phyloP scores from a whole-genome alignment of 2,797 vertebrate species.

The Apogon talboti region DNA sequence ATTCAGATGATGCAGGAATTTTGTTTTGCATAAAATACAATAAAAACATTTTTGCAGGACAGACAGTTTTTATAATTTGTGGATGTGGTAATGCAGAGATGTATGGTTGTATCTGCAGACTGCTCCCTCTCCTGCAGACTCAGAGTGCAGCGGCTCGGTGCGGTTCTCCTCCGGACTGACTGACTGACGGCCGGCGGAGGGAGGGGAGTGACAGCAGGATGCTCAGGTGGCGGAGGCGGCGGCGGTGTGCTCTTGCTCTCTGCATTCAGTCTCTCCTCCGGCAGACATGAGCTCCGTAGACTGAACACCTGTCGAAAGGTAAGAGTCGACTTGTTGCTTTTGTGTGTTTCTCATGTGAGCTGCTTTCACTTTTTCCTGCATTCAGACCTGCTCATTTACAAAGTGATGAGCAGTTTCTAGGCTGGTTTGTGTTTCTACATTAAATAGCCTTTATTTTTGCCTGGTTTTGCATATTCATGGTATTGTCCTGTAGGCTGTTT shows the following conservation, averaged over 20 bases:
- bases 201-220: constrained; percentile 54
- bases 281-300: constrained; percentile 29
- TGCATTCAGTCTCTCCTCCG: constrained; percentile 44
- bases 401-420: constrained; percentile 2
- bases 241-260: constrained; percentile 28
- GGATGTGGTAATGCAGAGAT: too few species aligned
- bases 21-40: too few species aligned
- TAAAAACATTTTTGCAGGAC: too few species aligned
- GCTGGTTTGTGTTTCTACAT: background rate
- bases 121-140: background rate
- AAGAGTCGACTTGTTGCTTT: constrained; percentile 9
- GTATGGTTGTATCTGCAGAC: too few species aligned
- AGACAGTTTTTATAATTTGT: too few species aligned
- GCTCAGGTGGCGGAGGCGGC: constrained; percentile 55
- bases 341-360: background rate
- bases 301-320: constrained; percentile 53
- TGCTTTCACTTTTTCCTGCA: constrained; percentile 17
- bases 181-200: background rate
- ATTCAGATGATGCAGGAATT: too few species aligned
- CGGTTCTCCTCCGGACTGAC: constrained; percentile 6
- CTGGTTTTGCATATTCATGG: background rate
- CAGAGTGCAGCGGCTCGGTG: background rate
- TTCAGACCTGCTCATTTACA: constrained; percentile 8
- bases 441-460: background rate
- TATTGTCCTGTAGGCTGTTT: background rate